A percentile compares a stretch with the other conserved stretches of the same genome.
Evolutionary conservation across 2,797 vertebrate species (phyloP).

Genomic region (Urocyon cinereoargenteus): DNA sequence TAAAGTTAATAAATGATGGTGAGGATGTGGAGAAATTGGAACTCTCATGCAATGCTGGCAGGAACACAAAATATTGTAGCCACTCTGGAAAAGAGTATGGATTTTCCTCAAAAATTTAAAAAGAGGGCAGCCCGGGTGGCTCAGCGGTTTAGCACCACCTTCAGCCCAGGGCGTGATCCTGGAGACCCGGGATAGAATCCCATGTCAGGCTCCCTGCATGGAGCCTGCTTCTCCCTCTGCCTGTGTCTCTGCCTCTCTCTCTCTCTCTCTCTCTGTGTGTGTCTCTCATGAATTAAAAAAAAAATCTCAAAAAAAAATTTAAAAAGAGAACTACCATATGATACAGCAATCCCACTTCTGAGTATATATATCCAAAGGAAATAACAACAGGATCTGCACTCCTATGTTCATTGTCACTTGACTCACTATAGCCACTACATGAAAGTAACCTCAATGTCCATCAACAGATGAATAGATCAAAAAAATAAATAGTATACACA

Average conservation of each 20-base stretch:
- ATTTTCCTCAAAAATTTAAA: background rate
- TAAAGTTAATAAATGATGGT: background rate
- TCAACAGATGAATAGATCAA: background rate
- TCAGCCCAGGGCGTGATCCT: no score
- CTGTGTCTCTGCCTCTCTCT: no score
- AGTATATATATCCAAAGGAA: background rate
- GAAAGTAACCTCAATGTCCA: background rate
- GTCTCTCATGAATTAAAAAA: no score
- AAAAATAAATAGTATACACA: background rate
- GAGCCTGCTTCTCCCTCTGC: no score
- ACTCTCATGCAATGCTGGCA: background rate
- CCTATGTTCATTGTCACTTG: background rate
- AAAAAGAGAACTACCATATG: background rate
- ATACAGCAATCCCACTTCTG: background rate
- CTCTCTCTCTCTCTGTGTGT: no score
- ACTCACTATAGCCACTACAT: background rate
- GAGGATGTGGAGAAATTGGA: background rate
- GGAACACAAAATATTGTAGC: background rate
- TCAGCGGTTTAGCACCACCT: no score
- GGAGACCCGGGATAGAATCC: no score
- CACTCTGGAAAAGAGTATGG: background rate
- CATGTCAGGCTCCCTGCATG: no score
- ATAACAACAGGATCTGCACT: background rate
- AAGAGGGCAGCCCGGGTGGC: background rate
- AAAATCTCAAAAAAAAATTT: background rate